Evolutionary conservation across 2,888 invertebrate genomes (phyloP), one percentile per base, ranked within the genome.

Genomic region (Cyaniris semiargus): DNA sequence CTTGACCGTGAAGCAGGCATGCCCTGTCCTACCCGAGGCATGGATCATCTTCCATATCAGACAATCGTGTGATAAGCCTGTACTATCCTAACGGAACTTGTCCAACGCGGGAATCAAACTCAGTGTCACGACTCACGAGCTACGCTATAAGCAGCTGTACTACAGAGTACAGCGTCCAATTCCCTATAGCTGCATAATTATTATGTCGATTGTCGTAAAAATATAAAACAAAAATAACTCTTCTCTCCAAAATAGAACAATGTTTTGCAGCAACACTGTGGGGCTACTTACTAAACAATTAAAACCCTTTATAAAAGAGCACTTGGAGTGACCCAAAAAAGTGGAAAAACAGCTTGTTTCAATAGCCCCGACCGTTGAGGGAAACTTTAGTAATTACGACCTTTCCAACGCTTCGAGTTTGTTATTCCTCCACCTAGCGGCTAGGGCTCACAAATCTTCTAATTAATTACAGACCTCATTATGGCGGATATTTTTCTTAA

Each of bases 381-480:
- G 18, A 48, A 74, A 74, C 27, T 74, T 74, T 48, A 53, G 23
- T 74, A 21, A 74, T 48, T 74, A 74, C 74, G 53, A 74, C 72
- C 72, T 48, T 1, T 15, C 48, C 4, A 18, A 53, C 18, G 53
- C 48, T 23, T 31, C 74, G 18, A 74, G 18, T 74, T 74, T 53
- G 48, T 74, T 53, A 23, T 48, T 15, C 27, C 48, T 27, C 27
- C 66, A 66, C 66, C 60, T 21, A 23, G 60, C 21, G 53, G 48
- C 4, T n/a, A 4, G n/a, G 21, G 66, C 66, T 15, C 1, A 18
- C 66, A 31, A 23, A 60, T 66, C 66, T 66, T 66, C 15, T 66
- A 66, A 66, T 66, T 27, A 66, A 66, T 66, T 31, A 31, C 27
- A 27, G 18, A 66, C 15, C 27, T 31, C 27, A 66, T 27, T 27